Evolutionary conservation across 2,113 vertebrate species (phyloP).

Genomic region (Holacanthus passer): DNA sequence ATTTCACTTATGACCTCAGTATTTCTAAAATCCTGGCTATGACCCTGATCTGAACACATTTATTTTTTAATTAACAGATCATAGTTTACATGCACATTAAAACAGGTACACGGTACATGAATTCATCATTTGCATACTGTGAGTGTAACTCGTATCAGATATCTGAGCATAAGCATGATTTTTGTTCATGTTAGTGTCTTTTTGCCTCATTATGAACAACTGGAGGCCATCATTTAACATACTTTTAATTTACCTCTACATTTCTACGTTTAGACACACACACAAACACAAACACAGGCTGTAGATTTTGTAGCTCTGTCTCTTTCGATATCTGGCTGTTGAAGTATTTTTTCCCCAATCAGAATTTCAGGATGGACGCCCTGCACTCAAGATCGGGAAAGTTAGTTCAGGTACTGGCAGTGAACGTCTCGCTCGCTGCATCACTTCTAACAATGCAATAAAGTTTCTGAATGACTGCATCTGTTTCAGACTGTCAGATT

Average conservation of each 20-base stretch:
- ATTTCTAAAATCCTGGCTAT: constrained; percentile 5
- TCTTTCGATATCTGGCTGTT: not conserved
- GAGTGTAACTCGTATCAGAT: not conserved
- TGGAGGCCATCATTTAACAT: constrained; percentile 27
- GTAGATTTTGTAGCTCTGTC: constrained; percentile 17
- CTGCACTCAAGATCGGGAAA: constrained; percentile 19
- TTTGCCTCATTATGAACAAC: constrained; percentile 52
- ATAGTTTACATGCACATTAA: constrained; percentile 21
- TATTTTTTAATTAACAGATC: constrained; percentile 21
- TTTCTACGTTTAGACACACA: constrained; percentile 17
- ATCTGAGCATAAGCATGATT: constrained; percentile 21
- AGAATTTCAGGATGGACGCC: constrained; percentile 36
- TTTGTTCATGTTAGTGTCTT: constrained; percentile 31
- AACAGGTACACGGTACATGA: not conserved
- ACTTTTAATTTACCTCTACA: constrained; percentile 31
- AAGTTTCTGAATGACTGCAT: constrained; percentile 34
- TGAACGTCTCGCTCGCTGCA: constrained; percentile 26
- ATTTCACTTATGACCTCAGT: not conserved
- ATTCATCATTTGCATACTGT: constrained; percentile 3
- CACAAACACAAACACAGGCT: constrained; percentile 13
- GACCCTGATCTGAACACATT: constrained; percentile 1
- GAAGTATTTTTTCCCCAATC: not conserved
- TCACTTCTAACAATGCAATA: constrained; percentile 63
- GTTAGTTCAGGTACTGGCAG: constrained; percentile 57
- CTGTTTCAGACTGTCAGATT: constrained; percentile 10